A percentile compares a stretch with the other conserved stretches of the same genome.
phyloP scores from a whole-genome alignment of 2,888 invertebrate genomes.

The Hypercompe scribonia region DNA sequence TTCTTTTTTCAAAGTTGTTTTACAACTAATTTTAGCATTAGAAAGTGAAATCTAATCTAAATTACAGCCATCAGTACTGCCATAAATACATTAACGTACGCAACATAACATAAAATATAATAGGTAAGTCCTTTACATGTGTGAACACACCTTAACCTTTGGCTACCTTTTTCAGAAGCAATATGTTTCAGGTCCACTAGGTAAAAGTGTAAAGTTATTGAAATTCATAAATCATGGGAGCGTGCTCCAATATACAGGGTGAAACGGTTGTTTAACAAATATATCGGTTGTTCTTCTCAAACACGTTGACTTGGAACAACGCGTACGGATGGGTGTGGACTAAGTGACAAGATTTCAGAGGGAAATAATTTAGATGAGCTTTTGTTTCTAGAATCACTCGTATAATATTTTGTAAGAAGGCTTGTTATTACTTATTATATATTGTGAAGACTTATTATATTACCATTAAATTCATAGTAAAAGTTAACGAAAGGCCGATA shows the following conservation, averaged over 20 bases:
- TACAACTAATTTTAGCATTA: too few relatives aligned
- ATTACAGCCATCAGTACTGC: neutral
- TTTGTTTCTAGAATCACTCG: neutral
- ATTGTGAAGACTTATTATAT: too few relatives aligned
- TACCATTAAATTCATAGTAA: too few relatives aligned
- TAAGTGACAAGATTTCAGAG: constrained; percentile 40
- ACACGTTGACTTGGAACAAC: constrained; percentile 52
- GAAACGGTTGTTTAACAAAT: constrained; percentile 71
- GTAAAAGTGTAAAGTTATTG: constrained; percentile 59
- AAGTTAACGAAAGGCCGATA: too few relatives aligned
- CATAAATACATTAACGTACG: neutral
- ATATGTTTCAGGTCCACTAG: constrained; percentile 20
- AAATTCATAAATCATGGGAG: constrained; percentile 66
- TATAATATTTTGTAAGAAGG: too few relatives aligned
- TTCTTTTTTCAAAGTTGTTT: too few relatives aligned
- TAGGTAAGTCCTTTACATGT: neutral
- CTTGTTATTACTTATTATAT: too few relatives aligned
- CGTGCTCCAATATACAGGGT: constrained; percentile 54
- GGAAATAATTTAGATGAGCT: neutral
- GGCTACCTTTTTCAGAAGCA: neutral
- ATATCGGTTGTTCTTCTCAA: constrained; percentile 64
- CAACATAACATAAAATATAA: neutral
- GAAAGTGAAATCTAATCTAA: too few relatives aligned
- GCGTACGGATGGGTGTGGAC: constrained; percentile 46
- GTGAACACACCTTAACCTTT: neutral